Conservation (phyloP, 2,113 vertebrate genomes). For the Malurus melanocephalus region DNA sequence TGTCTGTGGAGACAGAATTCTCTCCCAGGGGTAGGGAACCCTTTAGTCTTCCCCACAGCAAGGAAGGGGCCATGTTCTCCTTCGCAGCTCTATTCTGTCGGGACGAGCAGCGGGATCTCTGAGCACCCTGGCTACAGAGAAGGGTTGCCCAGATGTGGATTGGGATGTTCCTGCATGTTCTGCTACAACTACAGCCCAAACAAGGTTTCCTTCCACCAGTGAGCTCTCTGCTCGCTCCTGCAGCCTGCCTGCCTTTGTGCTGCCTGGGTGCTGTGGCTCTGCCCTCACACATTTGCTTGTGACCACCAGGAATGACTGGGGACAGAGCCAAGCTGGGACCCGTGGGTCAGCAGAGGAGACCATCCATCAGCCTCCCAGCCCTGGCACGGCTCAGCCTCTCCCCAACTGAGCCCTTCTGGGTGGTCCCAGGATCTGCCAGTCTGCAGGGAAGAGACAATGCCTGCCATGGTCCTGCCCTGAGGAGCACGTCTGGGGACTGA, state of each 20-base stretch:
- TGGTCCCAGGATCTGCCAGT: not conserved
- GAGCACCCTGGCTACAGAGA: not conserved
- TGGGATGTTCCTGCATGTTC: not conserved
- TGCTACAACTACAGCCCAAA: not conserved
- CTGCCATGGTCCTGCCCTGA: not conserved
- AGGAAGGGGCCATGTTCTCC: not conserved
- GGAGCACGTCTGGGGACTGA: not conserved
- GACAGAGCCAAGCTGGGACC: not conserved
- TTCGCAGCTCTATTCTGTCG: not conserved
- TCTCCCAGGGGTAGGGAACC: not conserved
- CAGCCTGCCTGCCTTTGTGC: not conserved
- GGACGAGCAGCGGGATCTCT: not conserved
- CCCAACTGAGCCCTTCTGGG: constrained; percentile 9
- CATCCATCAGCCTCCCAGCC: not conserved
- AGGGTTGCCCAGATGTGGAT: not conserved
- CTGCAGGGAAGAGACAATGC: not conserved
- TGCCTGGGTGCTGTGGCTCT: not conserved
- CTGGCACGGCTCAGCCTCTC: not conserved
- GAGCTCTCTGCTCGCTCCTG: not conserved
- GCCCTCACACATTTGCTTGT: not conserved
- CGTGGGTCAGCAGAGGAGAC: not conserved
- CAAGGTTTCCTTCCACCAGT: not conserved
- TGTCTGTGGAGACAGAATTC: not conserved
- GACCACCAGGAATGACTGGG: not conserved
- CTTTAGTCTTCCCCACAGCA: not conserved